Conservation (phyloP, 2,113 vertebrate species). For the cattle (Bos taurus) region ARS-UCD2.0 NC_037337.1:34793001-34793500, state of each 20-base stretch:
- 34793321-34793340: background rate
- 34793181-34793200: conserved; percentile 37
- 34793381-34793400: background rate
- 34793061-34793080: conserved; percentile 46
- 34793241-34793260: background rate
- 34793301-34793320: background rate
- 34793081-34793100: conserved; percentile 58
- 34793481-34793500: background rate
- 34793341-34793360: background rate
- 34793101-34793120: conserved; percentile 39
- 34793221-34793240: conserved; percentile 29
- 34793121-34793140: conserved; percentile 25
- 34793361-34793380: background rate
- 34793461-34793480: background rate
- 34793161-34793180: conserved; percentile 42
- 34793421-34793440: background rate
- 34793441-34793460: background rate
- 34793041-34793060: conserved; percentile 60
- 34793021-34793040: conserved; percentile 2
- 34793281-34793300: too few species aligned
- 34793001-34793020: conserved; percentile 1
- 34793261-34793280: background rate
- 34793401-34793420: background rate
- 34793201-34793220: conserved; percentile 44
- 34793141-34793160: conserved; percentile 20